Evolutionary conservation across 2,888 invertebrate genomes (phyloP), one percentile per base, ranked within the genome.

Genomic region (Panzeria rudis): DNA sequence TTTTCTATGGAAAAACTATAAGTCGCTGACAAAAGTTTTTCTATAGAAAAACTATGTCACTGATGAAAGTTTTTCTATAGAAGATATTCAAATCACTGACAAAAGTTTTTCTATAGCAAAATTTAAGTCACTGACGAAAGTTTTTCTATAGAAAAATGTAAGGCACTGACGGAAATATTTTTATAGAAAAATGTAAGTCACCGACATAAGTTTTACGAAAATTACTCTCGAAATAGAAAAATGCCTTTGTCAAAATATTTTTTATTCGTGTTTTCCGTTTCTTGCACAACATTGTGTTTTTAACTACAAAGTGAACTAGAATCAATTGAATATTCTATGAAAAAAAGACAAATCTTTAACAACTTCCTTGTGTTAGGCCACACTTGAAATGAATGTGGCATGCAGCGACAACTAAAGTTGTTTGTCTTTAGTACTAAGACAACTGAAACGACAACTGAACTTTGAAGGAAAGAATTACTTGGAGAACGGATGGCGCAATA

Each of bases 281-380:
- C 29, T 5, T 7, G n/a, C 6, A 17, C 11, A 11, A 38, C 3
- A 38, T 13, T 13, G 13, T 38, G 9, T 38, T 13, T 2, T 11
- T 11, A 38, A 38, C 38, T 13, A 13, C 7, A 35, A 35, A 11
- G 44, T 15, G 3, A 44, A 44, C n/a, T 15, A 44, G n/a, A 44
- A n/a, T 44, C n/a, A 15, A 23, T 23, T 52, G 11, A 20, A 52
- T 52, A 52, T 20, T 17, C 11, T 8, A 75, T 59, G 69, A 69
- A 62, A 75, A 69, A 62, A 17, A 52, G 54, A 75, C 69, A 54
- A 75, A 68, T 68, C 59, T 68, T 61, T 25, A 11, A 41, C 61
- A 20, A 61, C 75, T 75, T 75, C 62, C 73, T 69, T 61, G 20
- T 61, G 68, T 13, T 29, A 44, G 66, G 50, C 61, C 59, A 17